Percentiles rank a stretch among this genome's conserved stretches.
Conservation (phyloP, 2,888 invertebrate species). For the Drosophila neutralis region DNA sequence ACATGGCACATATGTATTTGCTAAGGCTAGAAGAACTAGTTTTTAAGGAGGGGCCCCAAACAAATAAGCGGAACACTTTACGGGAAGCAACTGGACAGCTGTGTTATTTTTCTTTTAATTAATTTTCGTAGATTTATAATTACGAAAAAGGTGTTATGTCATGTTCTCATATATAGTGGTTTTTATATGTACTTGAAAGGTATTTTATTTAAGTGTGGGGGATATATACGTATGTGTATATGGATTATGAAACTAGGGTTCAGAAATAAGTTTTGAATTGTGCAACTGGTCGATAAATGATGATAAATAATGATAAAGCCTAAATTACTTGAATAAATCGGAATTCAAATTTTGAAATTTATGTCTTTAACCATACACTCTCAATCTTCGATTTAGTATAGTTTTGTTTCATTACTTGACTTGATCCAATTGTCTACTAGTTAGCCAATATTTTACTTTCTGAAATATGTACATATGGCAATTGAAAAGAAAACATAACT, state of each 20-base stretch:
- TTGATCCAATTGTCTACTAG: not conserved
- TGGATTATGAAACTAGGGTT: not conserved
- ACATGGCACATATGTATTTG: conserved; percentile 27
- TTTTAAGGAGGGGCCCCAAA: conserved; percentile 21
- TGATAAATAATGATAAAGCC: not conserved
- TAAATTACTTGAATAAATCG: not conserved
- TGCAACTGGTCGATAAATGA: not conserved
- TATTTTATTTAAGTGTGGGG: not conserved
- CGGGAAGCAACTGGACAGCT: conserved; percentile 45
- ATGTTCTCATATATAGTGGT: conserved; percentile 33
- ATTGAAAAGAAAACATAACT: not conserved
- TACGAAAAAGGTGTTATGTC: conserved; percentile 67
- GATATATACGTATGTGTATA: not conserved
- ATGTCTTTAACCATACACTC: not conserved
- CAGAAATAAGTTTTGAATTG: not conserved
- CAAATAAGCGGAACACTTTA: conserved; percentile 60
- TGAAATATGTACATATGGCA: not conserved
- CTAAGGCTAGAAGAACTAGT: conserved; percentile 31
- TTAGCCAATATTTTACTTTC: not conserved
- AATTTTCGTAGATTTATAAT: conserved; percentile 16
- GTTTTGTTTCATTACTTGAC: not conserved
- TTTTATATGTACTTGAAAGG: not conserved
- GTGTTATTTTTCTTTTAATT: conserved; percentile 42
- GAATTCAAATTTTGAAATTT: not conserved
- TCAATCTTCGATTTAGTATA: not conserved